Conservation (phyloP, 1,140 invertebrate species). For the Nephila pilipes region DNA sequence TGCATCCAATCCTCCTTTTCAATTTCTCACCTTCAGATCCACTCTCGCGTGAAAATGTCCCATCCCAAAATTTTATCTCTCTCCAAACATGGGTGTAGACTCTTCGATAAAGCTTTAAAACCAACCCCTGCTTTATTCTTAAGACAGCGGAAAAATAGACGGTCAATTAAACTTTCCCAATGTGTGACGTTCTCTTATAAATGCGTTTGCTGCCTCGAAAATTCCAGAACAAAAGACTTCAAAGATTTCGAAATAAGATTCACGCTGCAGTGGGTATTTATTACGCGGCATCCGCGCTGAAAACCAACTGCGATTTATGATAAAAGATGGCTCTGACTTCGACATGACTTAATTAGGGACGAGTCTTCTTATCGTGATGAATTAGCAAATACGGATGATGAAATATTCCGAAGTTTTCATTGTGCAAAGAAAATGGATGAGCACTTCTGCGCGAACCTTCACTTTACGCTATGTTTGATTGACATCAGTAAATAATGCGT, state of each 20-base stretch:
- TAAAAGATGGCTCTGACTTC: not conserved
- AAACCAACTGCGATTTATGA: not conserved
- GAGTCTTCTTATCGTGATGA: not conserved
- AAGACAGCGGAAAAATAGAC: conserved; percentile 8
- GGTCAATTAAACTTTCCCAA: not conserved
- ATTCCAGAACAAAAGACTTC: not conserved
- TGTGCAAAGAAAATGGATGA: too few species aligned
- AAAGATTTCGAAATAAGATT: not conserved
- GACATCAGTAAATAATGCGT: too few species aligned
- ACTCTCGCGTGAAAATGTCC: not conserved
- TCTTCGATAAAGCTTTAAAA: not conserved
- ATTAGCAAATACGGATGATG: not conserved
- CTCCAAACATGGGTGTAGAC: not conserved
- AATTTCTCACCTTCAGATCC: not conserved
- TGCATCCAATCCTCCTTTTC: not conserved
- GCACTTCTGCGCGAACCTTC: too few species aligned
- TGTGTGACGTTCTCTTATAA: conserved; percentile 9
- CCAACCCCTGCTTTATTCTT: not conserved
- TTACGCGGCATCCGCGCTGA: not conserved
- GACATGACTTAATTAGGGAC: not conserved
- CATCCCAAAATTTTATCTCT: not conserved
- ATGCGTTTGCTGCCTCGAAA: not conserved
- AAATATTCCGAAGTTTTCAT: not conserved
- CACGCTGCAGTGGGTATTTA: not conserved
- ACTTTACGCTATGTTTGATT: too few species aligned